Base-by-base conservation (phyloP, 2,113 vertebrate genomes). In the Prionailurus bengalensis region DNA sequence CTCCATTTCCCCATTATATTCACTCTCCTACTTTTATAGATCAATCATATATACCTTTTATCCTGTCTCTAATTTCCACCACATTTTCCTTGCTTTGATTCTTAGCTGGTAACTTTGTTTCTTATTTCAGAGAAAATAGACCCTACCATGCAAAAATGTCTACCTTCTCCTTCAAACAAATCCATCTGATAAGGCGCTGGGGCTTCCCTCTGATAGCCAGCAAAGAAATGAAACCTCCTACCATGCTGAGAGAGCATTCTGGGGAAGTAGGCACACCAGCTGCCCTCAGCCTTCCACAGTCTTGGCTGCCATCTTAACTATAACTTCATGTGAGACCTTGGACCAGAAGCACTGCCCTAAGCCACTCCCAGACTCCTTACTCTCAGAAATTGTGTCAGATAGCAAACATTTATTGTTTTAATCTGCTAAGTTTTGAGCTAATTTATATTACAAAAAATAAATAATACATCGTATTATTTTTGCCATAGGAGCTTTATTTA, bases 361-460 rank as follows among this genome's bases (percentile, higher is more conserved):
- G n/a, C 15, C 31, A 55, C 39, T 81, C 39, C 15, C 25, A 27
- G 13, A 45, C 65, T 21, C 31, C 31, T 82, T 33, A 36, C 33
- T 94, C 8, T 61, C 14, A 90, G n/a, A 81, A 80, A 81, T 27
- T 68, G 33, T 76, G 15, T 19, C 31, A 93, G 31, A 21, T 74
- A 89, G 71, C 70, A n/a, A 53, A 55, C 17, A 36, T 13, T 45
- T 70, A 8, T 86, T 81, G 13, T 33, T 45, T 87, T 71, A 82
- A 68, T 65, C 31, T 31, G 25, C 17, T 87, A 65, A 4, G 6
- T 39, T 66, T 82, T 91, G n/a, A 87, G 17, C 4, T 55, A 70
- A 93, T 70, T 91, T 17, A 87, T 63, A 71, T 17, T 93, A 39
- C 14, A 86, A 93, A 87, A 78, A n/a, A 70, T 66, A 93, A 25